These are phyloP conservation scores for Zoanthus sansibaricus DNA, from an alignment of 92 coral and sea anemone species.

Conservation along the genomic window DNA sequence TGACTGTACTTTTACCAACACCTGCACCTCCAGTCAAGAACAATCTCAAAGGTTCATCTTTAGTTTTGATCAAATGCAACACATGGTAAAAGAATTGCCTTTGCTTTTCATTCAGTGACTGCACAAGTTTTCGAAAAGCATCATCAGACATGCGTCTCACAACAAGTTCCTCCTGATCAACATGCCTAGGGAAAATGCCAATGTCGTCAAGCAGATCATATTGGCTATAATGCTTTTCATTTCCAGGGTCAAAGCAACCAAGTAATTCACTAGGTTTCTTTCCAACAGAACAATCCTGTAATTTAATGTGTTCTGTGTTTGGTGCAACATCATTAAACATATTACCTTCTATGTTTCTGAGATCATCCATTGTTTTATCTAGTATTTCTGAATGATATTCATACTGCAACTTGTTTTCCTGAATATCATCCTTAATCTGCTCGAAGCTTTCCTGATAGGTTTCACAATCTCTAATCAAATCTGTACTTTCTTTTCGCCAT, in stretches of 20 bases:
- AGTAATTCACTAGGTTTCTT: constrained; percentile 63
- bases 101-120: constrained; percentile 44
- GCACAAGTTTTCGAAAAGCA: constrained; percentile 46
- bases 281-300: background rate
- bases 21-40: constrained; percentile 66
- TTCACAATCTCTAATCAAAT: constrained; percentile 35
- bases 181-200: constrained; percentile 52
- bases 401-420: background rate
- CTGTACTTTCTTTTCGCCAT: constrained; percentile 47
- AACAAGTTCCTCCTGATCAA: constrained; percentile 43
- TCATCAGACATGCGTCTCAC: constrained; percentile 33
- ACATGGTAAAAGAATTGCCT: constrained; percentile 59
- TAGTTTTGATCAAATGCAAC: constrained; percentile 51
- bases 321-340: constrained; percentile 13
- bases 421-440: background rate
- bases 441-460: constrained; percentile 31
- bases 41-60: constrained; percentile 49
- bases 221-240: constrained; percentile 63
- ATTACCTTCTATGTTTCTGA: background rate
- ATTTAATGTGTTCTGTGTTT: constrained; percentile 25
- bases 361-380: constrained; percentile 44
- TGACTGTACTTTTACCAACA: constrained; percentile 63
- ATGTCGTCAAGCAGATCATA: constrained; percentile 49
- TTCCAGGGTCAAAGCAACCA: constrained; percentile 78
- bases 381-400: constrained; percentile 14